Conservation (phyloP, 64 coral and sea anemone species). For the Cladopsammia gracilis region DNA sequence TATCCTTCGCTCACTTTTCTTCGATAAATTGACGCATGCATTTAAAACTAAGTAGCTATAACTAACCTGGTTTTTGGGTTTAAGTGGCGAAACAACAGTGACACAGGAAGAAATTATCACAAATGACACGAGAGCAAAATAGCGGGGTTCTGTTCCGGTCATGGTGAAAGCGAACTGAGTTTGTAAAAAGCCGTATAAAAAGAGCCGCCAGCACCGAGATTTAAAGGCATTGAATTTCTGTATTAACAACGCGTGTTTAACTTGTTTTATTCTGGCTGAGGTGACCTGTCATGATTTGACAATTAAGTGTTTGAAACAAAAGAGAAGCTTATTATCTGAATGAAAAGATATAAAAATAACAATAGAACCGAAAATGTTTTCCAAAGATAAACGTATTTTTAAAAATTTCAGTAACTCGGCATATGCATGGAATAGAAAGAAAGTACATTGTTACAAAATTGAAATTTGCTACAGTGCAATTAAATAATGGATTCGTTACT, state of each 20-base stretch:
- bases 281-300: neutral
- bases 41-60: too few relatives aligned
- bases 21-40: too few relatives aligned
- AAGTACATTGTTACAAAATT: too few relatives aligned
- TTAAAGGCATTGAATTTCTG: neutral
- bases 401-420: too few relatives aligned
- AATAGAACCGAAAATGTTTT: neutral
- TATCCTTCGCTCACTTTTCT: too few relatives aligned
- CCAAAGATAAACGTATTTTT: neutral
- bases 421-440: too few relatives aligned
- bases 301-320: neutral
- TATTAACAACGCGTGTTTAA: neutral
- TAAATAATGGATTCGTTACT: too few relatives aligned
- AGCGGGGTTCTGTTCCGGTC: neutral
- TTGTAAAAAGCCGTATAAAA: neutral
- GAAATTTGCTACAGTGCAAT: too few relatives aligned
- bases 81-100: neutral
- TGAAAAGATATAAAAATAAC: neutral
- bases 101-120: neutral
- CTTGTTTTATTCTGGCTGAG: neutral
- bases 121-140: neutral
- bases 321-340: neutral
- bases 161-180: neutral
- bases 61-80: conserved; percentile 14
- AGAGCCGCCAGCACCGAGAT: neutral